A percentile compares a stretch with the other conserved stretches of the same genome.
Evolutionary conservation across 1,140 invertebrate species (phyloP).

Genomic region (Vanessa atalanta): DNA sequence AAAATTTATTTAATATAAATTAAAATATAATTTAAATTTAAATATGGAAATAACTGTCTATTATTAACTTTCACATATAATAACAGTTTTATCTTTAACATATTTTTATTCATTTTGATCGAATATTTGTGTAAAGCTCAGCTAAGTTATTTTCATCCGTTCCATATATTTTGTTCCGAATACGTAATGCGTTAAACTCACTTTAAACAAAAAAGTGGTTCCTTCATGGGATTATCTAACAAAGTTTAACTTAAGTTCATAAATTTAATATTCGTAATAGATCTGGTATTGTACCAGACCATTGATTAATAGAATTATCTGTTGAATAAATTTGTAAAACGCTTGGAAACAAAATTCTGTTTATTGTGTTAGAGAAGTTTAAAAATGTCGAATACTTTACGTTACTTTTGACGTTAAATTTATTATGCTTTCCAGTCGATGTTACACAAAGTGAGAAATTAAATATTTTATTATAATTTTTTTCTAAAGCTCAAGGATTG

Average conservation of each 20-base stretch:
- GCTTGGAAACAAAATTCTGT: neutral
- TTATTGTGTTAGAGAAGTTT: neutral
- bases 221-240: neutral
- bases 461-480: too few relatives aligned
- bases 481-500: neutral
- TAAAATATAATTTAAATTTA: too few relatives aligned
- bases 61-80: conserved; percentile 5
- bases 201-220: neutral
- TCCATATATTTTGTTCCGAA: conserved; percentile 4
- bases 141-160: conserved; percentile 6
- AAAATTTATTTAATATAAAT: too few relatives aligned
- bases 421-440: neutral
- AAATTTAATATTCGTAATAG: conserved; percentile 25
- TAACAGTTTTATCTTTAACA: neutral
- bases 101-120: conserved; percentile 2
- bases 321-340: conserved; percentile 18
- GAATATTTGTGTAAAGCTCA: neutral
- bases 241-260: conserved; percentile 17
- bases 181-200: conserved; percentile 4
- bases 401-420: neutral
- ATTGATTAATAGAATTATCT: conserved; percentile 19
- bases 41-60: neutral
- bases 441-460: neutral
- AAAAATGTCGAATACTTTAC: neutral
- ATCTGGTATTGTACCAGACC: conserved; percentile 2